These are phyloP conservation scores for Chionoecetes opilio DNA, from an alignment of 1,140 invertebrate genomes.

Conservation along the genomic window DNA sequence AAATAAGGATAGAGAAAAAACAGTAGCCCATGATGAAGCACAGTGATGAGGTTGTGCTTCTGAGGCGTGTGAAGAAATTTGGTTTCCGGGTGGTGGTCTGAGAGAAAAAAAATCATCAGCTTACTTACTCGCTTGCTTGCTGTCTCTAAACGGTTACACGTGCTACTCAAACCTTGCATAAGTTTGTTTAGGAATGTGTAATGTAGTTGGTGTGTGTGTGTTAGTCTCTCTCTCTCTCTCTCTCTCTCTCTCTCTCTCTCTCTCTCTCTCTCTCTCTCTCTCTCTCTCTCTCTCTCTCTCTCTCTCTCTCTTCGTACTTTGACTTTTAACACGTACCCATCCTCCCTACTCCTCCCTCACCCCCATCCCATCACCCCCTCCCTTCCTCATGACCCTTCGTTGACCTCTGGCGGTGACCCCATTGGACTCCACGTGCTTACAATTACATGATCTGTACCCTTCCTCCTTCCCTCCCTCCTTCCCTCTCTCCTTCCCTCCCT, in stretches of 20 bases:
- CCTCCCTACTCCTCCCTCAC: slow-evolving; percentile 61
- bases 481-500: not conserved
- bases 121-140: too few species aligned
- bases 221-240: slow-evolving; percentile 51
- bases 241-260: slow-evolving; percentile 63
- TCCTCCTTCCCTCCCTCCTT: not conserved
- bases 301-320: slow-evolving; percentile 2
- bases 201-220: too few species aligned
- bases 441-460: slow-evolving; percentile 50
- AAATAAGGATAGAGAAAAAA: too few species aligned
- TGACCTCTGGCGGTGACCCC: slow-evolving; percentile 45
- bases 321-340: not conserved
- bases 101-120: too few species aligned
- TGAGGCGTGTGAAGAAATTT: too few species aligned
- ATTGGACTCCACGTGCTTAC: slow-evolving; percentile 51
- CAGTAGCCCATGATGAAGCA: too few species aligned
- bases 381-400: not conserved
- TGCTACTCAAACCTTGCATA: too few species aligned
- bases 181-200: too few species aligned
- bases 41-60: too few species aligned
- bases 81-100: too few species aligned
- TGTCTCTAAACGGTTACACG: too few species aligned
- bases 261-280: slow-evolving; percentile 60
- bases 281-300: slow-evolving; percentile 51
- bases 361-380: slow-evolving; percentile 46